phyloP scores from a whole-genome alignment of 2,113 vertebrate species.

The Neomonachus schauinslandi region DNA sequence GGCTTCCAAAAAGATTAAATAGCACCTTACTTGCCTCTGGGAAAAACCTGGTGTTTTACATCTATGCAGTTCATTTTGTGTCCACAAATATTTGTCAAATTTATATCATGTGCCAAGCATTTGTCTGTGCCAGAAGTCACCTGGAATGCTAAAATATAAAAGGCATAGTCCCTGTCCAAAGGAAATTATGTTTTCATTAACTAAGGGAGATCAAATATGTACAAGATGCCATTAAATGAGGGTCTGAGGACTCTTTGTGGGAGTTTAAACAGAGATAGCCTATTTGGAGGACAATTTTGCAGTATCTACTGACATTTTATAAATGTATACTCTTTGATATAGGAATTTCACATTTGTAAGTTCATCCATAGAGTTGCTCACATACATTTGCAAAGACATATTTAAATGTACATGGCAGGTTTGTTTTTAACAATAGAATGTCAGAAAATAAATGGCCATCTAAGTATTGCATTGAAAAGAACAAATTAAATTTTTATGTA shows the following conservation, averaged over 20 bases:
- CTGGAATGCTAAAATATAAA: neutral
- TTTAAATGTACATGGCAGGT: neutral
- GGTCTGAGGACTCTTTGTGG: neutral
- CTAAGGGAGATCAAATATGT: neutral
- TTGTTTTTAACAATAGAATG: constrained; percentile 10
- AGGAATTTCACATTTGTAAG: neutral
- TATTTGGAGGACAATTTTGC: neutral
- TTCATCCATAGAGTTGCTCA: neutral
- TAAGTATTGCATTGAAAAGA: neutral
- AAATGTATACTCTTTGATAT: neutral
- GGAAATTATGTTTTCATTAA: neutral
- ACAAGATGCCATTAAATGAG: neutral
- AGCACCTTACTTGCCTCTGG: neutral
- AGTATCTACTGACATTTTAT: neutral
- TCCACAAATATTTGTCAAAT: neutral
- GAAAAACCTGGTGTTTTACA: neutral
- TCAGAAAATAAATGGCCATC: constrained; percentile 16
- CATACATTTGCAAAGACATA: neutral
- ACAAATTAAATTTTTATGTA: neutral
- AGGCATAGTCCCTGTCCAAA: neutral
- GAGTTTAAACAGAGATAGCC: neutral
- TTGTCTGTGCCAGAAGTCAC: neutral
- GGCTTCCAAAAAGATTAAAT: neutral
- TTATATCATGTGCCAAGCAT: neutral
- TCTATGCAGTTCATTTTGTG: neutral